Conservation (phyloP, 2,888 invertebrate species). For the Acronicta psi region DNA sequence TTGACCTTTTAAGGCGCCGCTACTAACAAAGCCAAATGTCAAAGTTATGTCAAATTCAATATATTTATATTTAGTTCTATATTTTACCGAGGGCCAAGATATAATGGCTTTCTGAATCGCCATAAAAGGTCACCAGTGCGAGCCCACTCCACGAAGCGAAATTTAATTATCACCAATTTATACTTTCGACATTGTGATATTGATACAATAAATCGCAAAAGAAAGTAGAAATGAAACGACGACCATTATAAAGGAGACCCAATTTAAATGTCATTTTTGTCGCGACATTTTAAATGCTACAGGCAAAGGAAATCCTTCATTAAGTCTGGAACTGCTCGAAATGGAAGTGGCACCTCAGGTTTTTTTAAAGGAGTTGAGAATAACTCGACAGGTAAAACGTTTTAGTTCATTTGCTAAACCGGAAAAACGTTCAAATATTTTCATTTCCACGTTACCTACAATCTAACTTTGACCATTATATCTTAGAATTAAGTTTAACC, state of each 20-base stretch:
- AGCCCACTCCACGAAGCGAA: constrained; percentile 39
- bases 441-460: too few relatives aligned
- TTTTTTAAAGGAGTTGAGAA: constrained; percentile 30
- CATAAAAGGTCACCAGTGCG: constrained; percentile 58
- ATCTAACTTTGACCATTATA: too few relatives aligned
- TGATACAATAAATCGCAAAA: constrained; percentile 42
- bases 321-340: constrained; percentile 24
- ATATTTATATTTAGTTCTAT: neutral
- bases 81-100: neutral
- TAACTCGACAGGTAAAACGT: too few relatives aligned
- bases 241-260: constrained; percentile 17
- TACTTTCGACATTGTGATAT: constrained; percentile 57
- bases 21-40: neutral
- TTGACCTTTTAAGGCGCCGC: neutral
- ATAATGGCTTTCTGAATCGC: constrained; percentile 9
- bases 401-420: too few relatives aligned
- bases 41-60: constrained; percentile 8
- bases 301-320: constrained; percentile 29
- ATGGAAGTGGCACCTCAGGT: constrained; percentile 30
- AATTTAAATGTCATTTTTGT: constrained; percentile 18
- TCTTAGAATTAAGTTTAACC: too few relatives aligned
- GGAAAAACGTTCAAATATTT: too few relatives aligned
- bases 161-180: constrained; percentile 52
- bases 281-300: constrained; percentile 20
- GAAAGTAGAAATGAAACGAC: constrained; percentile 30